A percentile compares a stretch with the other conserved stretches of the same genome.
phyloP scores from a whole-genome alignment of 2,888 invertebrate species.

The Amiota minor region DNA sequence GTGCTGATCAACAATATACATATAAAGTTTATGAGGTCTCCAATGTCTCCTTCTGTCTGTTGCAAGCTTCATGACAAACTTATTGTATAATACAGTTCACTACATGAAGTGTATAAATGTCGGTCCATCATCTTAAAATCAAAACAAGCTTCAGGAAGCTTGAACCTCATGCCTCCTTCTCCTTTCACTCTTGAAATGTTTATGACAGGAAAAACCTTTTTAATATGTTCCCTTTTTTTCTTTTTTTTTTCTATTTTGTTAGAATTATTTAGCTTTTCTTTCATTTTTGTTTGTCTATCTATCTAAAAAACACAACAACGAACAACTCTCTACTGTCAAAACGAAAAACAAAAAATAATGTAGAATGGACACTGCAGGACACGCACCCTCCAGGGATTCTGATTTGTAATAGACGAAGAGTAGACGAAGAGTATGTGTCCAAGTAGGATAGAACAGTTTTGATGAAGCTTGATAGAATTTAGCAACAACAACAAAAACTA shows the following conservation, averaged over 20 bases:
- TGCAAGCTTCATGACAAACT: too few relatives aligned
- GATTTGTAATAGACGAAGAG: background rate
- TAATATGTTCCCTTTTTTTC: constrained; percentile 51
- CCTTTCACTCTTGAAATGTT: constrained; percentile 26
- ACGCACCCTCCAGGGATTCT: constrained; percentile 57
- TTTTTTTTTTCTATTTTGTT: constrained; percentile 7
- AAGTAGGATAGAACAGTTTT: constrained; percentile 13
- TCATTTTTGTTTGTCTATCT: constrained; percentile 51
- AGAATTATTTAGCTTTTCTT: constrained; percentile 22
- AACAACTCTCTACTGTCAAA: background rate
- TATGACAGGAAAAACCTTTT: constrained; percentile 61
- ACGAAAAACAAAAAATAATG: background rate
- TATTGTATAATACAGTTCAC: too few relatives aligned
- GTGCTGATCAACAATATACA: too few relatives aligned
- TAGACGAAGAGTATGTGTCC: constrained; percentile 5
- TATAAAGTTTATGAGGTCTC: too few relatives aligned
- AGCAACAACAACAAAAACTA: constrained; percentile 41
- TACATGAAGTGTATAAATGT: too few relatives aligned
- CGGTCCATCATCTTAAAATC: background rate
- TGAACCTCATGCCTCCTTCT: too few relatives aligned
- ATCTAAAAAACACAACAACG: background rate
- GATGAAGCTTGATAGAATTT: background rate
- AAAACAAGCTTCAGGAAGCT: too few relatives aligned
- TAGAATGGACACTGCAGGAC: constrained; percentile 52
- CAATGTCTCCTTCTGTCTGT: too few relatives aligned